Conservation (phyloP, 2,888 invertebrate species). For the Mystacides longicornis region DNA sequence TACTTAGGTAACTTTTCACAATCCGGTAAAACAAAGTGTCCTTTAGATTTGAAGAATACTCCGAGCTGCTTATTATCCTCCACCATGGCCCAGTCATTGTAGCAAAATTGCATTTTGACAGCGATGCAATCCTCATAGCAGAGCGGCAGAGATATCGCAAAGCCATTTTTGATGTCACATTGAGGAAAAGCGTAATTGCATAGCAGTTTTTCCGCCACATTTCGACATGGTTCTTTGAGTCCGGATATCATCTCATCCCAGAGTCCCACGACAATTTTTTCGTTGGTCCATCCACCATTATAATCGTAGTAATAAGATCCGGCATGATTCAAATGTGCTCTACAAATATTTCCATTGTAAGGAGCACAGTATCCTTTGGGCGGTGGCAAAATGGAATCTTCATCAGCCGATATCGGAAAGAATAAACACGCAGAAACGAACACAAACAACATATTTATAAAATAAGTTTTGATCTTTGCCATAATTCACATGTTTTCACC, state of each 20-base stretch:
- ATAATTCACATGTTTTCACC: conserved; percentile 10
- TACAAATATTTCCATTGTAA: conserved; percentile 79
- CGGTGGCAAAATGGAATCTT: conserved; percentile 14
- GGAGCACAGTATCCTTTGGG: conserved; percentile 69
- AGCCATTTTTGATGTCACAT: conserved; percentile 62
- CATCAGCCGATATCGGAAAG: conserved; percentile 8
- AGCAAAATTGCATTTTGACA: conserved; percentile 83
- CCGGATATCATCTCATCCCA: conserved; percentile 82
- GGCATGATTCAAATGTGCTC: conserved; percentile 57
- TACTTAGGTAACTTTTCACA: conserved; percentile 75
- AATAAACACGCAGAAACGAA: conserved; percentile 4
- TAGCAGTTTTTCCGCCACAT: conserved; percentile 82
- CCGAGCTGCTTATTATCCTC: conserved; percentile 79
- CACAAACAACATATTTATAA: conserved; percentile 22
- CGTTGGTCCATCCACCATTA: conserved; percentile 71
- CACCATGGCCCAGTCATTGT: conserved; percentile 86
- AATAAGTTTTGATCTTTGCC: not conserved
- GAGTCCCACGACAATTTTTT: conserved; percentile 71
- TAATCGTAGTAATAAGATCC: conserved; percentile 65
- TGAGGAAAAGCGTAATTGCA: conserved; percentile 91
- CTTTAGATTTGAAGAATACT: conserved; percentile 70
- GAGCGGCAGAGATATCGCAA: conserved; percentile 65
- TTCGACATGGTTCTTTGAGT: conserved; percentile 75
- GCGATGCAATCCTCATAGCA: conserved; percentile 94
- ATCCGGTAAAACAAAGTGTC: conserved; percentile 81